A percentile compares a stretch with the other conserved stretches of the same genome.
These are phyloP conservation scores for Picus viridis DNA, from an alignment of 2,797 vertebrate genomes.

Conservation along the genomic window DNA sequence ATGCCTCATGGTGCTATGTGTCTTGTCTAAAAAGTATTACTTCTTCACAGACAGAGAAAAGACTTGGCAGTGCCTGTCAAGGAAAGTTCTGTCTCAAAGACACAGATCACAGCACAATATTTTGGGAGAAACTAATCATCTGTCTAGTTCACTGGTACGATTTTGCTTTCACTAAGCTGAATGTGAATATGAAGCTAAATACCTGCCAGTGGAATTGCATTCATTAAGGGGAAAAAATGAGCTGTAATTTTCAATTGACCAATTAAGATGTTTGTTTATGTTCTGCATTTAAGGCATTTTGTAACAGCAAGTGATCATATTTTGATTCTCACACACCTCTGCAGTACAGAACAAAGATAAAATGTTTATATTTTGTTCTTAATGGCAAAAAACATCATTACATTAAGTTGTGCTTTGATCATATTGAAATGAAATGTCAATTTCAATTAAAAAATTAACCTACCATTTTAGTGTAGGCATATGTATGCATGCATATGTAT, in stretches of 20 bases:
- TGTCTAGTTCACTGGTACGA: neutral
- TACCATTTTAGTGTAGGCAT: neutral
- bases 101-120: neutral
- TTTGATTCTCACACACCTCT: neutral
- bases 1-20: neutral
- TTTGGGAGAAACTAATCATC: neutral
- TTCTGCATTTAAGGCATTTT: constrained; percentile 39
- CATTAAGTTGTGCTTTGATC: neutral
- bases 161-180: neutral
- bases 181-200: neutral
- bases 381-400: neutral
- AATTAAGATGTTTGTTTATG: constrained; percentile 41
- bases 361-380: neutral
- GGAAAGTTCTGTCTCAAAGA: neutral
- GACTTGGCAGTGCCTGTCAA: neutral
- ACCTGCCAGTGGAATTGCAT: neutral
- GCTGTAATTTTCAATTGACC: constrained; percentile 51
- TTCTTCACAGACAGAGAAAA: neutral
- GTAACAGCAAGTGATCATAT: neutral
- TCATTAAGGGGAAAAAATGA: neutral
- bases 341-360: neutral
- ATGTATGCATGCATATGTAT: rapidly evolving
- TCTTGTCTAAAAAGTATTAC: neutral
- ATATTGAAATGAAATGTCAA: neutral
- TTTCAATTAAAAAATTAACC: neutral